Percentiles rank a stretch among this genome's conserved stretches.
phyloP scores from a whole-genome alignment of 2,888 invertebrate genomes.

The Meliscaeva auricollis region DNA sequence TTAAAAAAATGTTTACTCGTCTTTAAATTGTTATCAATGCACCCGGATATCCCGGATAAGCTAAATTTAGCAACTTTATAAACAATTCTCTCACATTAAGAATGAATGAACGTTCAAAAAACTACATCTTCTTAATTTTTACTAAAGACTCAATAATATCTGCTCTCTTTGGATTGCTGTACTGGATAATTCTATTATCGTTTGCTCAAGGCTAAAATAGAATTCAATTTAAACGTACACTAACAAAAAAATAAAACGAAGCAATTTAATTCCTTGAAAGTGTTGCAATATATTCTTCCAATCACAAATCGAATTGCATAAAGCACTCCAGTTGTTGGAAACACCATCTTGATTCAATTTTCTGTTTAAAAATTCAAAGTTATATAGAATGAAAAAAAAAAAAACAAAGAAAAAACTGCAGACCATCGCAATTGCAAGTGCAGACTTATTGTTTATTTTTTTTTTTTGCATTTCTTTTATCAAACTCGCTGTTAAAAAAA shows the following conservation, averaged over 20 bases:
- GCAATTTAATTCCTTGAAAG: background rate
- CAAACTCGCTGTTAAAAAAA: background rate
- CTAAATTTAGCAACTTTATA: no score
- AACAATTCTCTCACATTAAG: no score
- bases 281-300: conserved; percentile 10
- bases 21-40: no score
- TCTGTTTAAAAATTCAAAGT: conserved; percentile 15
- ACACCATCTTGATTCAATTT: conserved; percentile 20
- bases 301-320: conserved; percentile 18
- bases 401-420: conserved; percentile 11
- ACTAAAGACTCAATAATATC: no score
- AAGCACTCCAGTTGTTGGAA: conserved; percentile 1
- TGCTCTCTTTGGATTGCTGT: background rate
- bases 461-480: background rate
- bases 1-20: no score
- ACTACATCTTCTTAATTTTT: no score
- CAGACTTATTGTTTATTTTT: conserved; percentile 8
- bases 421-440: conserved; percentile 35
- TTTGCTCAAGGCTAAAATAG: background rate
- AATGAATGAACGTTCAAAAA: no score
- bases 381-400: no score
- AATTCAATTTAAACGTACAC: background rate
- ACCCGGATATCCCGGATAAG: no score
- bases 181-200: conserved; percentile 1
- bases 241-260: no score